Base-by-base conservation (phyloP, 1,140 invertebrate species). In the Caerostris extrusa region DNA sequence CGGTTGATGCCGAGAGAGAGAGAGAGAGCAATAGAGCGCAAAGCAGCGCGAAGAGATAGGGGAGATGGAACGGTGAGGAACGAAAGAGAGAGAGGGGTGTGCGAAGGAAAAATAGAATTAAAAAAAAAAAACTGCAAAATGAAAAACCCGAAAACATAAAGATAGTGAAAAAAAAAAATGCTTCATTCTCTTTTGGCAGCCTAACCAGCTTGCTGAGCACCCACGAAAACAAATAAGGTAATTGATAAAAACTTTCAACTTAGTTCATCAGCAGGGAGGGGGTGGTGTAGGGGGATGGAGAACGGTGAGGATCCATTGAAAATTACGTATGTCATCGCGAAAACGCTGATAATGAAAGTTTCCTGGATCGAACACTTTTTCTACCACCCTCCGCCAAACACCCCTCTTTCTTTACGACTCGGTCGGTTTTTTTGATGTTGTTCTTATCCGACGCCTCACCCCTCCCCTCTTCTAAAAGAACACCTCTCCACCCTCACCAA, bases 171-270 rank as follows among this genome's bases (percentile, higher is more conserved):
- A 64, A 61, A 19, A 82, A 91, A 82, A 12, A 5, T 3, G 53
- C 34, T 71, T 86, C 19, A 57, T 71, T 71, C 82, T 55, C 17
- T 67, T 89, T 17, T 34, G 50, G n/a, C 34, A 60, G 61, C 50
- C 91, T 93, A 86, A 93, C 82, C 91, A 93, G 91, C 91, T 93
- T 93, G 91, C 91, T 34, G 77, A 53, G 81, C 77, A 86, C 92
- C 91, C 56, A 89, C 92, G 67, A 94, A 94, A 94, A 94, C 93
- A 94, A 94, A 94, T 94, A 94, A 90, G 86, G 93, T 94, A 90
- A 94, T 94, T 94, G 93, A 94, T 94, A 94, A 94, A 94, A 94
- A 94, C 87, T 94, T 94, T 94, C 93, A 94, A 94, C 87, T 94
- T 93, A 93, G 92, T 93, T 93, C 92, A 93, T 93, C 92, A 93